Percentiles rank a stretch among this genome's conserved stretches.
Evolutionary conservation across 2,113 vertebrate genomes (phyloP).

Genomic region (Meleagris gallopavo): DNA sequence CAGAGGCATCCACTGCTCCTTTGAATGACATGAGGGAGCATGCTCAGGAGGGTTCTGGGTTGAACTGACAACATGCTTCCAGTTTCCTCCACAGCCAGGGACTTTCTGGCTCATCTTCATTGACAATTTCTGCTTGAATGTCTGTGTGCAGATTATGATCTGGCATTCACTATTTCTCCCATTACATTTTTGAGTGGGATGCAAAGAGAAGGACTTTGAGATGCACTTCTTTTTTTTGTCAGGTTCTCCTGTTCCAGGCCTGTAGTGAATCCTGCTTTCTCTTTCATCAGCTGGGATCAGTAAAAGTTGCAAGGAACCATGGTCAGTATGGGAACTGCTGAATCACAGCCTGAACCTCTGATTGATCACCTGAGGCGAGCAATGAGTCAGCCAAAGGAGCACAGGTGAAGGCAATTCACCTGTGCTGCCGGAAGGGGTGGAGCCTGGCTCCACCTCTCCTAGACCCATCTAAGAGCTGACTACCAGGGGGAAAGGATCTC

Average conservation of each 20-base stretch:
- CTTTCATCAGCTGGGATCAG: background rate
- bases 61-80: background rate
- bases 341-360: too few relatives aligned
- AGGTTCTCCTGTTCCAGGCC: background rate
- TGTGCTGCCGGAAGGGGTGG: too few relatives aligned
- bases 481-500: too few relatives aligned
- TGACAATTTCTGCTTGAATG: background rate
- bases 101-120: background rate
- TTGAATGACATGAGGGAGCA: background rate
- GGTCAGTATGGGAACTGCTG: too few relatives aligned
- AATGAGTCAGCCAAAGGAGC: too few relatives aligned
- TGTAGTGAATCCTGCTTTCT: background rate
- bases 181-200: background rate
- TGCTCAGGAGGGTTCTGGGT: background rate
- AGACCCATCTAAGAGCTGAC: too few relatives aligned
- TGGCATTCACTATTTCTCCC: background rate
- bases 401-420: too few relatives aligned
- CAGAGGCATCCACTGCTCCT: background rate
- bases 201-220: background rate
- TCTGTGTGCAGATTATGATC: background rate
- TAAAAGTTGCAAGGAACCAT: background rate
- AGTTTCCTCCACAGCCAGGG: background rate
- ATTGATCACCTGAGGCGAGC: too few relatives aligned
- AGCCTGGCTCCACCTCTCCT: too few relatives aligned
- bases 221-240: background rate